Evolutionary conservation across 2,113 vertebrate species (phyloP), one percentile per base, ranked within the genome.

Genomic region (Sapajus apella): DNA sequence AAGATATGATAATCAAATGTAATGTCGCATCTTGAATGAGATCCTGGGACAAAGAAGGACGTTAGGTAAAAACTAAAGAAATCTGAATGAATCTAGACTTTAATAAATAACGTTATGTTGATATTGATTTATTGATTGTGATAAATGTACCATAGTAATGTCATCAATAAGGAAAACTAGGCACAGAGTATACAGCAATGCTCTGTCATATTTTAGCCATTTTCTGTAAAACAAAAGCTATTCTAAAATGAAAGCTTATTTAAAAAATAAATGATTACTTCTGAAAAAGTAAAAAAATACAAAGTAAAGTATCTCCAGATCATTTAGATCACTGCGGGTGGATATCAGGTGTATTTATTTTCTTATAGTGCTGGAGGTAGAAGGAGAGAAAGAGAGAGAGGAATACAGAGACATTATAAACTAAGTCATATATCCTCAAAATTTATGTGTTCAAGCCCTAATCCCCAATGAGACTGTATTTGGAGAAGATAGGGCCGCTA

Each of bases 191-290:
- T 6, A 56, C 9, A 16, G 52, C 32, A 87, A 91, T 40, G 21
- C 18, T 68, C 55, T 56, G 27, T 27, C 30, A 43, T 52, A 81
- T 43, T 80, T 27, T 73, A 45, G 52, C 25, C 30, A n/a, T 68
- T 90, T 90, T 37, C 47, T 95, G 32, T 75, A 75, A 92, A 73
- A 73, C 30, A 75, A 43, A 84, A 84, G 90, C 58, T 81, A 47
- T 77, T 50, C 35, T 82, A 89, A 75, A 64, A 70, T 73, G n/a
- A 79, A 77, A 87, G 37, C 20, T 80, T 70, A 56, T 35, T 56
- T 11, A 13, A 55, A 52, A 58, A 81, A 61, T 23, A 58, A 47
- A 61, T 76, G 18, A 56, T 32, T 64, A 52, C 25, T 64, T 64
- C 77, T 75, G 43, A 83, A 70, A 56, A 84, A 84, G 70, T 90